phyloP scores from a whole-genome alignment of 2,797 vertebrate species.

The Rhynchotus rufescens region DNA sequence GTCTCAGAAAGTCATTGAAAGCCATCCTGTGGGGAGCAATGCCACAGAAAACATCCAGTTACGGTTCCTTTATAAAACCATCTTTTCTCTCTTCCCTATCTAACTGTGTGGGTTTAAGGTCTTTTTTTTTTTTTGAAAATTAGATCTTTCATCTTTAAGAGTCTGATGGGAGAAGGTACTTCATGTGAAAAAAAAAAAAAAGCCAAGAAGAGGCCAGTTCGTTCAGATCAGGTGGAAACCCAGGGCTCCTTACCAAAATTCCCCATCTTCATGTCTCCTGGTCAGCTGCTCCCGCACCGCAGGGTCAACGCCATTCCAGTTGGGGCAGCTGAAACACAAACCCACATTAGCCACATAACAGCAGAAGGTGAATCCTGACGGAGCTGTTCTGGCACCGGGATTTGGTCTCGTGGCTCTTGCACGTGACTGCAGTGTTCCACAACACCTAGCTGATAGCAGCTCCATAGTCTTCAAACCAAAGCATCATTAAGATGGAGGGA shows the following conservation, averaged over 20 bases:
- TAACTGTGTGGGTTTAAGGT: background rate
- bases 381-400: background rate
- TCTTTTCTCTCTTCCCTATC: background rate
- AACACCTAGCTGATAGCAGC: background rate
- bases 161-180: background rate
- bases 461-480: background rate
- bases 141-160: background rate
- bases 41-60: accelerated
- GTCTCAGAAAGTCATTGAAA: conserved; percentile 85
- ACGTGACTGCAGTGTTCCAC: background rate
- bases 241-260: conserved; percentile 84
- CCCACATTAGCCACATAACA: background rate
- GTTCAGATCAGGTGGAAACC: background rate
- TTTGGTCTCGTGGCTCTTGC: background rate
- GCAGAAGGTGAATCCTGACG: background rate
- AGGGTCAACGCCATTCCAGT: conserved; percentile 83
- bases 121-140: background rate
- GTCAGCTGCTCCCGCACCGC: conserved; percentile 82
- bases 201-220: background rate
- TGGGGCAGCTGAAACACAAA: conserved; percentile 78
- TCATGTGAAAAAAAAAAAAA: background rate
- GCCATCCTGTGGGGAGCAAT: conserved; percentile 84
- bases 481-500: background rate
- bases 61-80: background rate
- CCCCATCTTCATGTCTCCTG: conserved; percentile 85